Evolutionary conservation across 2,888 invertebrate species (phyloP), one percentile per base, ranked within the genome.

Genomic region (Drosophila dives): DNA sequence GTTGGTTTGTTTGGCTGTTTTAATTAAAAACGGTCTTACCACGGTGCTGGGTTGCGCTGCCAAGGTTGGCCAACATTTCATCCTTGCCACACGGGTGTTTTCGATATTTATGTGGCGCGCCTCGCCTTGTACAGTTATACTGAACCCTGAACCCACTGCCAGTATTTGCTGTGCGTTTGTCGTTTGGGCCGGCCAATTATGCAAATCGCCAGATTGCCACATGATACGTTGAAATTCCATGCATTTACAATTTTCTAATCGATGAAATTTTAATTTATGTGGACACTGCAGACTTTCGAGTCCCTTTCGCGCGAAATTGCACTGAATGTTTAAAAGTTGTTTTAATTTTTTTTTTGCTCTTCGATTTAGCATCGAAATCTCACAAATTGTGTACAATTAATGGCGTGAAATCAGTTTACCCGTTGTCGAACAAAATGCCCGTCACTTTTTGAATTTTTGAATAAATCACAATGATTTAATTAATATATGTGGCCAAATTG

Each of bases 171-270:
- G 73, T 77, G 73, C 69, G 90, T 75, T 84, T 83, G 81, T 64
- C 75, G 73, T 72, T 83, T 71, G 68, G 60, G 70, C 32, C 66
- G 68, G 66, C 74, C 85, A 91, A 91, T 90, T 91, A 92, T 92
- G 92, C 81, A 91, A 91, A 91, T 92, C 86, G 84, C 62, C 83
- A 91, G 91, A 91, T 92, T 76, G 88, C 86, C 75, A 68, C 79
- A 53, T 75, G 89, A 91, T 89, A 90, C 76, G 71, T 71, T 67
- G 69, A 88, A 91, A 91, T 91, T 91, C 91, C 84, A 91, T 91
- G 91, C 91, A 91, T 91, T 92, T 90, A 87, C 86, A 92, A 92
- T 92, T 91, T 91, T 91, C 91, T 92, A 91, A 91, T 91, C 92
- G 92, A 92, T 91, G 89, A 83, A 90, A 91, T 87, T 92, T 90